phyloP scores from a whole-genome alignment of 2,888 invertebrate species.

The Rosalia funebris region DNA sequence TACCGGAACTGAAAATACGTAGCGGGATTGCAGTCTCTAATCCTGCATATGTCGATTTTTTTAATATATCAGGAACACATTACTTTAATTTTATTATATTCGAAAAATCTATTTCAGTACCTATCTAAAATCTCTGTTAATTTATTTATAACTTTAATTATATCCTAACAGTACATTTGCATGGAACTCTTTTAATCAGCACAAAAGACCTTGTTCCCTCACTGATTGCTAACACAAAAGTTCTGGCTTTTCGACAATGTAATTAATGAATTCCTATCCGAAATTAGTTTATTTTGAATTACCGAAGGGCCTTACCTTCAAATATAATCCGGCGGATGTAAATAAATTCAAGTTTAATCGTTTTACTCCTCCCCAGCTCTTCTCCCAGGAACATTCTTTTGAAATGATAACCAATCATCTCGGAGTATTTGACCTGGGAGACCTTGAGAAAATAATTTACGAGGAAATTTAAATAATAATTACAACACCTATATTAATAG shows the following conservation, averaged over 20 bases:
- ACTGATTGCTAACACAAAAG: not conserved
- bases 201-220: not conserved
- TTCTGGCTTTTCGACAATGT: constrained; percentile 4
- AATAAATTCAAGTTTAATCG: constrained; percentile 15
- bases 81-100: too few relatives aligned
- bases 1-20: too few relatives aligned
- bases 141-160: too few relatives aligned
- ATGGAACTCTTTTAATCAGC: too few relatives aligned
- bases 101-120: too few relatives aligned
- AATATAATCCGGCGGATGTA: constrained; percentile 5
- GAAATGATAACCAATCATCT: constrained; percentile 1
- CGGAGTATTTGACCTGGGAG: not conserved
- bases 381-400: constrained; percentile 6
- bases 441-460: not conserved
- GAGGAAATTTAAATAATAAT: constrained; percentile 11
- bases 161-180: too few relatives aligned
- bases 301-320: constrained; percentile 7
- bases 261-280: constrained; percentile 10
- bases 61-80: too few relatives aligned
- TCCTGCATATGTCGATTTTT: too few relatives aligned
- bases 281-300: constrained; percentile 16
- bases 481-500: constrained; percentile 16
- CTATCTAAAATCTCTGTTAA: too few relatives aligned
- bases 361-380: not conserved
- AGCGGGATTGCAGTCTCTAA: too few relatives aligned